These are phyloP conservation scores for Paelopatides confundens DNA, from an alignment of 53 echinoderm and acorn worm genomes.

Conservation along the genomic window DNA sequence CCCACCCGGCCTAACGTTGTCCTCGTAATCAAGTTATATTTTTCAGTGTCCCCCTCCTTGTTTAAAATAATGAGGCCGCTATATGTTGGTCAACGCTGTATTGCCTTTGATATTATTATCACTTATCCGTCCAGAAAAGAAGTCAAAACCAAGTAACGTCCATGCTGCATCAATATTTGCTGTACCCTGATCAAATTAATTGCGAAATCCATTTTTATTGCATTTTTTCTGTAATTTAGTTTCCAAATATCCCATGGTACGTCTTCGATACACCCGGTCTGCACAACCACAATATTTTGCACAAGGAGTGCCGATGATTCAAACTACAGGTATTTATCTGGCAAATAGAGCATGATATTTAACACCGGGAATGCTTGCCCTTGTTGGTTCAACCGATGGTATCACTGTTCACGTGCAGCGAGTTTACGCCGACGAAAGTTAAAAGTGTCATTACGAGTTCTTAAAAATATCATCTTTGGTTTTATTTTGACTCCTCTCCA, in stretches of 20 bases:
- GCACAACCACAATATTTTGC: slow-evolving; percentile 40
- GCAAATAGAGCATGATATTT: neutral
- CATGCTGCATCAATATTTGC: no score
- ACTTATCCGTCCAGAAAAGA: no score
- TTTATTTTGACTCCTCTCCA: no score
- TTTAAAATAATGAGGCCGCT: no score
- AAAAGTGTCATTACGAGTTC: neutral
- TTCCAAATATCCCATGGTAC: slow-evolving; percentile 4
- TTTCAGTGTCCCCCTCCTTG: no score
- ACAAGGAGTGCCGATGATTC: slow-evolving; percentile 30
- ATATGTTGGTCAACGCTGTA: no score
- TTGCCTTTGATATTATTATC: no score
- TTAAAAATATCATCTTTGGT: no score
- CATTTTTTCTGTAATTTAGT: slow-evolving; percentile 27
- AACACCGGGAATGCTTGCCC: neutral
- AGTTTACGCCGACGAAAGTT: neutral
- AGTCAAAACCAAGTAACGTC: no score
- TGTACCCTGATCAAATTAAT: neutral
- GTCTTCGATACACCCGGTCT: slow-evolving; percentile 24
- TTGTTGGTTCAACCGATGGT: neutral
- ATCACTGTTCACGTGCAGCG: neutral
- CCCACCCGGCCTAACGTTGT: no score
- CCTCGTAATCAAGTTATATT: no score
- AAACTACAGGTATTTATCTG: slow-evolving; percentile 24
- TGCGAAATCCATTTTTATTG: neutral